A percentile compares a stretch with the other conserved stretches of the same genome.
These are phyloP conservation scores for Crypturellus tataupa DNA, from an alignment of 2,797 vertebrate genomes.

Conservation along the genomic window DNA sequence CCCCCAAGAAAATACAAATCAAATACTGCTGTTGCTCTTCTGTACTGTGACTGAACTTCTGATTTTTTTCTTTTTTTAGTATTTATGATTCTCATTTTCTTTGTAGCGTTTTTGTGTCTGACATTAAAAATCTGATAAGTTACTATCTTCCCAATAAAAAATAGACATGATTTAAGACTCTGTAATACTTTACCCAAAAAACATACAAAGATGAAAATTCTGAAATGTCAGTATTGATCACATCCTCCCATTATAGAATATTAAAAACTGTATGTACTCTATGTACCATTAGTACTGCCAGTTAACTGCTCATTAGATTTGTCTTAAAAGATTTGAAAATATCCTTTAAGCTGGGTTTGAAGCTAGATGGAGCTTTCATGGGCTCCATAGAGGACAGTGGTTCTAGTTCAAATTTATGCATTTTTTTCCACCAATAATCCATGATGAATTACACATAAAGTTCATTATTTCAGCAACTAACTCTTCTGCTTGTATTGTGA, in stretches of 20 bases:
- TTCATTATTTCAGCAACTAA: neutral
- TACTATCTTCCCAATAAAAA: neutral
- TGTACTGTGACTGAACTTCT: neutral
- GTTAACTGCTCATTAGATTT: neutral
- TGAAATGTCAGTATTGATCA: neutral
- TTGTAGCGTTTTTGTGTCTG: neutral
- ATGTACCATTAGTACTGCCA: neutral
- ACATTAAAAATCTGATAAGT: neutral
- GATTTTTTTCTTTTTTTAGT: neutral
- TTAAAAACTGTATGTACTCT: rapidly evolving
- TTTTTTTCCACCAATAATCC: neutral
- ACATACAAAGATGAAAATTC: neutral
- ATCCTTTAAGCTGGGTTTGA: neutral
- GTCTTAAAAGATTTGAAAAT: neutral
- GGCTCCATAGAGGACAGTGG: neutral
- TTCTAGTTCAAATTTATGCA: neutral
- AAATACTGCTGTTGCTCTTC: neutral
- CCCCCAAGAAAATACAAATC: neutral
- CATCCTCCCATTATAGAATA: neutral
- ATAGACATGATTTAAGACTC: neutral
- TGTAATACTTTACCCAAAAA: neutral
- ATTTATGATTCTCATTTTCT: neutral
- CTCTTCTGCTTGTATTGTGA: neutral
- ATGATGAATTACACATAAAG: neutral
- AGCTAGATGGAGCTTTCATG: neutral